A percentile compares a stretch with the other conserved stretches of the same genome.
phyloP scores from a whole-genome alignment of 92 coral and sea anemone species.

The Zoanthus solanderi region DNA sequence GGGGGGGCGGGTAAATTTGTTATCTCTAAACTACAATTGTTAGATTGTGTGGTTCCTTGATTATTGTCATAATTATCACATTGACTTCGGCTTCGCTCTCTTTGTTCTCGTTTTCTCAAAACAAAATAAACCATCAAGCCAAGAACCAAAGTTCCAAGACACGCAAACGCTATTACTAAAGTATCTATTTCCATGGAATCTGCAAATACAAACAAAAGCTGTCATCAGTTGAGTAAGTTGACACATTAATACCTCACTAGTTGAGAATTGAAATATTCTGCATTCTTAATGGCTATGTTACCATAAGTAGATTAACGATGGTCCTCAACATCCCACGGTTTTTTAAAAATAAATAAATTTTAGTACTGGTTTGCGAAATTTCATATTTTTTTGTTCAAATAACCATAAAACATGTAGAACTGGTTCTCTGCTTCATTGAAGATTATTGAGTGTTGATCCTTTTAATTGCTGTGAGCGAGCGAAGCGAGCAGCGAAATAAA shows the following conservation, averaged over 20 bases:
- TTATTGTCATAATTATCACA: background rate
- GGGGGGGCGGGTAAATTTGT: constrained; percentile 22
- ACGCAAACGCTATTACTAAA: constrained; percentile 7
- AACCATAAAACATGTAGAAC: too few relatives aligned
- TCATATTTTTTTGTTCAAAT: too few relatives aligned
- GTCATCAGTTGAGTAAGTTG: background rate
- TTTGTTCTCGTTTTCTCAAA: constrained; percentile 9
- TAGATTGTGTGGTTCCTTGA: background rate
- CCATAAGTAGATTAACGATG: too few relatives aligned
- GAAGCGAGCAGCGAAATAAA: too few relatives aligned
- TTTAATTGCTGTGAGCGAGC: too few relatives aligned
- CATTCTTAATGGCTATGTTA: too few relatives aligned
- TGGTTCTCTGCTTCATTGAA: too few relatives aligned
- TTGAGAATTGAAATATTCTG: too few relatives aligned
- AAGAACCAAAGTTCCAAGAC: constrained; percentile 31
- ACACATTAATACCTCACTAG: background rate
- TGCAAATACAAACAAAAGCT: background rate
- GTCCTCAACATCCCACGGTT: too few relatives aligned
- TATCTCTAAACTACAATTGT: background rate
- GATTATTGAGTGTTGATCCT: too few relatives aligned
- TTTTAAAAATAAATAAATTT: too few relatives aligned
- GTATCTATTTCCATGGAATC: constrained; percentile 3
- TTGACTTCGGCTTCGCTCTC: background rate
- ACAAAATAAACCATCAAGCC: constrained; percentile 30
- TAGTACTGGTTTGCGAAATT: too few relatives aligned